Conservation (phyloP, 2,797 vertebrate species). For the Thaleichthys pacificus region DNA sequence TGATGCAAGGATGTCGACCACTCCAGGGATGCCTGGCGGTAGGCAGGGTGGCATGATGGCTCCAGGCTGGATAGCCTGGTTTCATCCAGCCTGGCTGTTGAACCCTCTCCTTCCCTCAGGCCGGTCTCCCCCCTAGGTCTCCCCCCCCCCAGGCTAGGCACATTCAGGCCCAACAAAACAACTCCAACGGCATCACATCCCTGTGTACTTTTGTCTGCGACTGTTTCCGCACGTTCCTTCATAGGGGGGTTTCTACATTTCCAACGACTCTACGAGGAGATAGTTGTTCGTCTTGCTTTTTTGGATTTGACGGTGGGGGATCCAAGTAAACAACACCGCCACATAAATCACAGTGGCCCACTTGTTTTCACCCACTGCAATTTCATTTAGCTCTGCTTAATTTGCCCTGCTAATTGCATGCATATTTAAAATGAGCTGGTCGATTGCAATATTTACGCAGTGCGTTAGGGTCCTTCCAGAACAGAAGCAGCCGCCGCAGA, state of each 20-base stretch:
- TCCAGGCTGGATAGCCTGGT: background rate
- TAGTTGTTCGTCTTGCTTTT: constrained; percentile 61
- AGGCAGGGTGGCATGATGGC: constrained; percentile 1
- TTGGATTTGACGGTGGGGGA: constrained; percentile 59
- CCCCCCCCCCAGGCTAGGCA: background rate
- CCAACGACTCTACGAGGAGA: constrained; percentile 12
- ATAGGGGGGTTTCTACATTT: constrained; percentile 16
- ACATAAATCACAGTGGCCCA: constrained; percentile 61
- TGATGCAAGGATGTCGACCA: background rate
- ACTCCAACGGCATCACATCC: background rate
- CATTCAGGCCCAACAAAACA: constrained; percentile 18
- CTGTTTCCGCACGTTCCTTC: constrained; percentile 46
- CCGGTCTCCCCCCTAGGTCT: background rate
- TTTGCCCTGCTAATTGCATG: constrained; percentile 69
- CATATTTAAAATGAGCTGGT: constrained; percentile 68
- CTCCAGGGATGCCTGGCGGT: background rate
- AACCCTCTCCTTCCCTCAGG: background rate
- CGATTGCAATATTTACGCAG: constrained; percentile 56
- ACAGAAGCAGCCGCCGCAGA: constrained; percentile 41
- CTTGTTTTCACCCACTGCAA: constrained; percentile 58
- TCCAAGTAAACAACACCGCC: constrained; percentile 54
- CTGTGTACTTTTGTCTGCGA: constrained; percentile 2
- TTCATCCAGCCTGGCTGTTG: background rate
- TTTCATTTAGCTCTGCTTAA: constrained; percentile 72
- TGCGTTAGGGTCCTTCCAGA: constrained; percentile 41